phyloP scores from a whole-genome alignment of 2,797 vertebrate species.

The Catharus ustulatus region DNA sequence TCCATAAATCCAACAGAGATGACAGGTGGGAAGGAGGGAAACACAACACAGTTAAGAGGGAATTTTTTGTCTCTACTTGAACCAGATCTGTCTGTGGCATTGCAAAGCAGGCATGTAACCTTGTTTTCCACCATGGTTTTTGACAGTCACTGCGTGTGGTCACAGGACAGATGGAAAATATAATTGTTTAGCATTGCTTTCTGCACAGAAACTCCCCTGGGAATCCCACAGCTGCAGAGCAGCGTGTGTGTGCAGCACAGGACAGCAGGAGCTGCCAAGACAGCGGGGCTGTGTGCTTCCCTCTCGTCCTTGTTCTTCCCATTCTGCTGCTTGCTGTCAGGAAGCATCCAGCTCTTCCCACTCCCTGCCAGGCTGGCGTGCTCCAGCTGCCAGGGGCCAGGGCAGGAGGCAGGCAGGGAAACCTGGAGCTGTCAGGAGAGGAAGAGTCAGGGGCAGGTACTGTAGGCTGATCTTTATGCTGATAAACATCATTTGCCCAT shows the following conservation, averaged over 20 bases:
- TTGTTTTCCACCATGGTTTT: background rate
- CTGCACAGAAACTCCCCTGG: background rate
- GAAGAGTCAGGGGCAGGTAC: background rate
- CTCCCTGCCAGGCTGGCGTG: background rate
- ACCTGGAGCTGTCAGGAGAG: background rate
- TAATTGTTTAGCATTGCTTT: background rate
- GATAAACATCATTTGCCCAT: background rate
- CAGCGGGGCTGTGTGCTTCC: background rate
- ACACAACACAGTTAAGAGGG: background rate
- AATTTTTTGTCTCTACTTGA: background rate
- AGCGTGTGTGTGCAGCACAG: accelerated
- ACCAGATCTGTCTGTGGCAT: background rate
- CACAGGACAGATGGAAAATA: background rate
- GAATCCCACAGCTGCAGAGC: background rate
- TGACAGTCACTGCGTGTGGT: background rate
- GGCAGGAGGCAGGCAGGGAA: background rate
- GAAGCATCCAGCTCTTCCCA: background rate
- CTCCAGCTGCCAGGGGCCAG: background rate
- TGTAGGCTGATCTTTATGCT: accelerated
- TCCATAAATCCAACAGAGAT: background rate
- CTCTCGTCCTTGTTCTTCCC: accelerated
- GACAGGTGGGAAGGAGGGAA: background rate
- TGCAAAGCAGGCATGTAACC: background rate
- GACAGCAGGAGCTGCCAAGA: background rate
- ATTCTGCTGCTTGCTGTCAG: background rate